Conservation (phyloP, 2,113 vertebrate species). For the Oryctolagus cuniculus region DNA sequence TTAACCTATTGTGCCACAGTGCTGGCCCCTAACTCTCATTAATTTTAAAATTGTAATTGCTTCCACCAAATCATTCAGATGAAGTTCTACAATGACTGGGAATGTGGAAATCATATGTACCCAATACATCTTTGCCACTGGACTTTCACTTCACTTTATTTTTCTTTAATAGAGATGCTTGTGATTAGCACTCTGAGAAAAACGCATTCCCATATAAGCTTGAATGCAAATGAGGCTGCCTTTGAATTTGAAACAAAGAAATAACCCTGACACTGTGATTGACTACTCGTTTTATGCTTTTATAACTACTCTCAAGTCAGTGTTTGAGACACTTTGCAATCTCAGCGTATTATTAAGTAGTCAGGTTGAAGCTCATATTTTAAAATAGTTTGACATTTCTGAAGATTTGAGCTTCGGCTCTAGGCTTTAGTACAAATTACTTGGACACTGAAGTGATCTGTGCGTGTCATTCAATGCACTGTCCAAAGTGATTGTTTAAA, state of each 20-base stretch:
- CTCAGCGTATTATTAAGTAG: constrained; percentile 47
- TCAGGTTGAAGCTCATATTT: constrained; percentile 22
- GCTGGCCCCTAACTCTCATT: neutral
- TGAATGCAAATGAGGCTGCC: constrained; percentile 18
- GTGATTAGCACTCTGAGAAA: neutral
- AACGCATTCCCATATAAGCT: neutral
- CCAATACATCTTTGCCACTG: neutral
- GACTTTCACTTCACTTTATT: neutral
- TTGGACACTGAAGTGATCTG: neutral
- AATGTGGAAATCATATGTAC: neutral
- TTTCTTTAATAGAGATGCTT: neutral
- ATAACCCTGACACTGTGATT: constrained; percentile 2
- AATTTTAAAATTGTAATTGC: neutral
- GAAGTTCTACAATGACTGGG: neutral
- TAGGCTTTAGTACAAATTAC: constrained; percentile 33
- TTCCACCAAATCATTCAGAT: neutral
- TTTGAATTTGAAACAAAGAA: constrained; percentile 31
- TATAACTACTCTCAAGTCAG: constrained; percentile 38
- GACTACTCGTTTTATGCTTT: constrained; percentile 39
- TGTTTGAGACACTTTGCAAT: constrained; percentile 31
- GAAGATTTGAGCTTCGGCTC: neutral
- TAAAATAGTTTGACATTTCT: constrained; percentile 54
- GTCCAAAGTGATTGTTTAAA: neutral
- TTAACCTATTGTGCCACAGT: too few relatives aligned
- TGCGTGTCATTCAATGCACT: neutral